Conservation (phyloP, 1,140 invertebrate species). For the Drosophila bocqueti region DNA sequence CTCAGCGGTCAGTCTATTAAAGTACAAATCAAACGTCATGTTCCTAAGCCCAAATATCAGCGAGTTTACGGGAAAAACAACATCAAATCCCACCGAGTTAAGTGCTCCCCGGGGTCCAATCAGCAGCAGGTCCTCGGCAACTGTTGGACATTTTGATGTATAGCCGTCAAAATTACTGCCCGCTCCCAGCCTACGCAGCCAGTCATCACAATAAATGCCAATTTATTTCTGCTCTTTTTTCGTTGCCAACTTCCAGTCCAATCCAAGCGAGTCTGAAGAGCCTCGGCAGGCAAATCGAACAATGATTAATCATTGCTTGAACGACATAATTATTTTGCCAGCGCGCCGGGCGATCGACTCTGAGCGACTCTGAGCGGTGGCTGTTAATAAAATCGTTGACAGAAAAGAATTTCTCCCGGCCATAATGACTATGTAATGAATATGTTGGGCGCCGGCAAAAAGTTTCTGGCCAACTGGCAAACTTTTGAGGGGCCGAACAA, state of each 20-base stretch:
- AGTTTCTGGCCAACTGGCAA: constrained; percentile 18
- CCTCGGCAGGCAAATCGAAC: constrained; percentile 51
- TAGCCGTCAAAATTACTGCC: constrained; percentile 33
- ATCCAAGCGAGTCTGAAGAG: constrained; percentile 2
- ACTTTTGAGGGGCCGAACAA: constrained; percentile 41
- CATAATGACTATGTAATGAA: constrained; percentile 77
- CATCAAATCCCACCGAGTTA: constrained; percentile 40
- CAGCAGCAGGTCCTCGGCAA: constrained; percentile 40
- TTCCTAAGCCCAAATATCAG: constrained; percentile 15
- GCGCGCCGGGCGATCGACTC: constrained; percentile 18
- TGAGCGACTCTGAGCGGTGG: constrained; percentile 20
- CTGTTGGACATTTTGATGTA: constrained; percentile 58
- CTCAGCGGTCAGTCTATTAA: constrained; percentile 18
- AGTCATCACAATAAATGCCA: constrained; percentile 69
- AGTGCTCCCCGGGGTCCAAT: constrained; percentile 65
- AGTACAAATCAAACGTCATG: constrained; percentile 19
- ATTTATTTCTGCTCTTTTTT: constrained; percentile 61
- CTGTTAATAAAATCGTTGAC: constrained; percentile 60
- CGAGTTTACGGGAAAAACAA: constrained; percentile 15
- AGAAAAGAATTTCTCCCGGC: constrained; percentile 35
- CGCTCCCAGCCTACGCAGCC: constrained; percentile 14
- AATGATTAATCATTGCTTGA: constrained; percentile 70
- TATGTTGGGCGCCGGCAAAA: constrained; percentile 59
- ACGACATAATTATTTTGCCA: constrained; percentile 72
- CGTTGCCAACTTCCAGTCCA: constrained; percentile 10